Percentiles rank a stretch among this genome's conserved stretches.
These are phyloP conservation scores for Hydrolagus colliei DNA, from an alignment of 2,797 vertebrate genomes.

Conservation along the genomic window DNA sequence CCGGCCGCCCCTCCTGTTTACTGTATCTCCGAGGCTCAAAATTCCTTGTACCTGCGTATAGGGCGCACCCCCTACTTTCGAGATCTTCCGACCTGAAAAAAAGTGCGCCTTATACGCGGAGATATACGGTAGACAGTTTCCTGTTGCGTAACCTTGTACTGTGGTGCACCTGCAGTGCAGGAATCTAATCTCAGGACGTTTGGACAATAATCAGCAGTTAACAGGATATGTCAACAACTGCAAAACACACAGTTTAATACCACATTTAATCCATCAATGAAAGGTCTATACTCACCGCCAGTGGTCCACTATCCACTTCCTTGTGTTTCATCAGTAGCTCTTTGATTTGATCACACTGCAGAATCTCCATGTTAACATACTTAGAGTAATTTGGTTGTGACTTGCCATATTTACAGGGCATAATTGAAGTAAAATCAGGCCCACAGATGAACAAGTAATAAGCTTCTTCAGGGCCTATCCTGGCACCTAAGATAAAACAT, in stretches of 20 bases:
- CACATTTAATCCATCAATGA: not conserved
- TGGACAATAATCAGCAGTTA: too few species aligned
- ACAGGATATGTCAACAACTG: not conserved
- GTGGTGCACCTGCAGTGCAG: too few species aligned
- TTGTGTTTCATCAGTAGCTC: constrained; percentile 80
- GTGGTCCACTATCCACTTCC: constrained; percentile 68
- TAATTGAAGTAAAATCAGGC: constrained; percentile 84
- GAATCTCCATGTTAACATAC: constrained; percentile 76
- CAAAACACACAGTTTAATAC: not conserved
- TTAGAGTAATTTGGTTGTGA: constrained; percentile 67
- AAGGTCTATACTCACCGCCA: constrained; percentile 70
- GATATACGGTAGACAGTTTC: too few species aligned
- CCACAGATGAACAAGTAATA: constrained; percentile 84
- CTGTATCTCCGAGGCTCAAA: too few species aligned
- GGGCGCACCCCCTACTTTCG: too few species aligned
- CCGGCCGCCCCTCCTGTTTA: too few species aligned
- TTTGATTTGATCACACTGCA: constrained; percentile 73
- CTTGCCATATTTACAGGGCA: constrained; percentile 92
- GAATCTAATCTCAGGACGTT: too few species aligned
- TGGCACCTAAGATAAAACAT: constrained; percentile 64
- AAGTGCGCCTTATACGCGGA: too few species aligned
- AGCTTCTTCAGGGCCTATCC: constrained; percentile 79
- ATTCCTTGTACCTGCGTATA: too few species aligned
- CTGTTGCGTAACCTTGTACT: too few species aligned
- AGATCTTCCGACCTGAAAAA: too few species aligned